phyloP scores from a whole-genome alignment of 2,113 vertebrate genomes.

The Noctilio leporinus region DNA sequence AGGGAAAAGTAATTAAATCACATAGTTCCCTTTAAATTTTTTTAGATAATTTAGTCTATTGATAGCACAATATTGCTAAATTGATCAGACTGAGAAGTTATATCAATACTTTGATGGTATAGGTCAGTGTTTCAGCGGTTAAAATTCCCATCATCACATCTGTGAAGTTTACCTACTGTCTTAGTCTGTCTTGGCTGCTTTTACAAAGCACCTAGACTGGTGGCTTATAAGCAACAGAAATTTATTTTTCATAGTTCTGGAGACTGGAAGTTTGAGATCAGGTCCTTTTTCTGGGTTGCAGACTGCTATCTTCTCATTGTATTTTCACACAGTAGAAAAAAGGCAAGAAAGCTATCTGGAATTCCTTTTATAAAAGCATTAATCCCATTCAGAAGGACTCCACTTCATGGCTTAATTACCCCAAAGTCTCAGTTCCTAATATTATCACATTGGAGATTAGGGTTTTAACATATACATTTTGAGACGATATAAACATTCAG shows the following conservation, averaged over 20 bases:
- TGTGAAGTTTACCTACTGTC: neutral
- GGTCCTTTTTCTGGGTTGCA: neutral
- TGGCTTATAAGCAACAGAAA: neutral
- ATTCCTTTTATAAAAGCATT: neutral
- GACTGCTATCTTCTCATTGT: neutral
- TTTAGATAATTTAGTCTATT: neutral
- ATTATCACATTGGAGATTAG: neutral
- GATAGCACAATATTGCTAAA: neutral
- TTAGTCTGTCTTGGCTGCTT: neutral
- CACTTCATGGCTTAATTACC: neutral
- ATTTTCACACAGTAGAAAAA: neutral
- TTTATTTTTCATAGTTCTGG: neutral
- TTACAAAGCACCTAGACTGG: neutral
- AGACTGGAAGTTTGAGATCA: neutral
- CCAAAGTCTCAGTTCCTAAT: neutral
- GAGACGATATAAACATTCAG: neutral
- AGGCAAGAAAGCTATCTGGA: neutral
- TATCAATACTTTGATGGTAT: neutral
- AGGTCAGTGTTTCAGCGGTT: neutral
- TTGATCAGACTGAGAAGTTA: neutral
- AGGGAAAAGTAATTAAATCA: neutral
- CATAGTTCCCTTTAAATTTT: neutral
- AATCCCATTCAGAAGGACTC: neutral
- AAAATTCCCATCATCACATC: neutral
- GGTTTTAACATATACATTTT: neutral